Evolutionary conservation across 2,797 vertebrate genomes (phyloP).

Genomic region (Acanthurus tractus): DNA sequence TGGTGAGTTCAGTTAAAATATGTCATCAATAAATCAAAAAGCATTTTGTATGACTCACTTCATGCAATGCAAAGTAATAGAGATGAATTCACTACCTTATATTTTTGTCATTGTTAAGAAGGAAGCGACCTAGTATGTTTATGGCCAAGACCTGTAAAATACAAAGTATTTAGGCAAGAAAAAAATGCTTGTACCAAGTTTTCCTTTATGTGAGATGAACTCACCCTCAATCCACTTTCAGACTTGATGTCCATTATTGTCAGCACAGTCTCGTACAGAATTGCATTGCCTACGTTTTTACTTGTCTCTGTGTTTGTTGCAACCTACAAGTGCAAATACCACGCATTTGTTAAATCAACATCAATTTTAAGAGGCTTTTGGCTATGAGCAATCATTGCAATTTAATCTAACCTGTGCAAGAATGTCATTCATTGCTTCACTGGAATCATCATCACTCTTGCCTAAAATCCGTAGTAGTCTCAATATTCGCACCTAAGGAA

Average conservation of each 20-base stretch:
- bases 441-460: slow-evolving; percentile 97
- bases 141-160: slow-evolving; percentile 95
- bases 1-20: slow-evolving; percentile 24
- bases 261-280: slow-evolving; percentile 98
- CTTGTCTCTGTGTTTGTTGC: slow-evolving; percentile 99
- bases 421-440: slow-evolving; percentile 99
- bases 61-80: neutral
- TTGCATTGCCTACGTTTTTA: slow-evolving; percentile 99
- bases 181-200: neutral
- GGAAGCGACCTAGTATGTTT: slow-evolving; percentile 98
- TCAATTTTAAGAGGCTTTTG: neutral
- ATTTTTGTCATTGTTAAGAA: slow-evolving; percentile 99
- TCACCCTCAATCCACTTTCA: slow-evolving; percentile 97
- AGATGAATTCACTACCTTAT: slow-evolving; percentile 87
- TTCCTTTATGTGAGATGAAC: slow-evolving; percentile 56
- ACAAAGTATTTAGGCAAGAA: slow-evolving; percentile 34
- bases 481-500: slow-evolving; percentile 94
- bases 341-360: slow-evolving; percentile 11
- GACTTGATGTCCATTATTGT: slow-evolving; percentile 99
- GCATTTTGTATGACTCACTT: neutral
- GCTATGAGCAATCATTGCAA: neutral
- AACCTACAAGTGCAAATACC: slow-evolving; percentile 85
- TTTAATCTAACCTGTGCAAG: slow-evolving; percentile 93
- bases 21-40: neutral
- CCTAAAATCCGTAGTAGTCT: slow-evolving; percentile 98